phyloP scores from a whole-genome alignment of 2,797 vertebrate genomes.

The Sebastes elongatus region DNA sequence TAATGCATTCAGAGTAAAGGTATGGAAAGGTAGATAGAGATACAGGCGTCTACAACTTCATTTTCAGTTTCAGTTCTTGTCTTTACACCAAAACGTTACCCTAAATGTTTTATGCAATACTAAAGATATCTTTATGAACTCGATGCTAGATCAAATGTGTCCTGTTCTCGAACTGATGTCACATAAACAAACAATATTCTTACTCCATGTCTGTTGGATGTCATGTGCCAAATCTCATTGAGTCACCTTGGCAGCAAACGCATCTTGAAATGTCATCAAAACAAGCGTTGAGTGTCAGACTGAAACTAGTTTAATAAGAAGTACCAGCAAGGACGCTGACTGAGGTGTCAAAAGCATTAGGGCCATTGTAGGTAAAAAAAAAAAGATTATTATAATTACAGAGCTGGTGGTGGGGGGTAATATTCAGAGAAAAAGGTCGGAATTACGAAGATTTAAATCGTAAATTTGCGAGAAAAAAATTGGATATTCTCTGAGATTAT shows the following conservation, averaged over 20 bases:
- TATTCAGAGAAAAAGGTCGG: too few species aligned
- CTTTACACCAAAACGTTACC: not conserved
- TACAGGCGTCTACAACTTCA: not conserved
- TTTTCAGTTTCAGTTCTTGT: not conserved
- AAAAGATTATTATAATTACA: too few species aligned
- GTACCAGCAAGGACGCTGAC: too few species aligned
- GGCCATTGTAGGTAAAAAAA: too few species aligned
- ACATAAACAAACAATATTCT: not conserved
- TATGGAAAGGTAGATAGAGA: not conserved
- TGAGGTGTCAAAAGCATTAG: not conserved
- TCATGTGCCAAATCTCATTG: not conserved
- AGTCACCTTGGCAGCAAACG: not conserved
- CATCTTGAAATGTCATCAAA: not conserved
- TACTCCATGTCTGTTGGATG: not conserved
- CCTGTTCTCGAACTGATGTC: not conserved
- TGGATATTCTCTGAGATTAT: too few species aligned
- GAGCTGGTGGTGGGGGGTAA: too few species aligned
- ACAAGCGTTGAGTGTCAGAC: too few species aligned
- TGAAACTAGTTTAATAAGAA: too few species aligned
- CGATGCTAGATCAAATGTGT: not conserved
- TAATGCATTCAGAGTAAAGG: not conserved
- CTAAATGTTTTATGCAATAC: not conserved
- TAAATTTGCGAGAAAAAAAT: not conserved
- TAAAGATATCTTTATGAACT: not conserved
- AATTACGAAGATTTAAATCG: too few species aligned